Conservation (phyloP, 2,888 invertebrate species). For the Caenorhabditis macrosperma region DNA sequence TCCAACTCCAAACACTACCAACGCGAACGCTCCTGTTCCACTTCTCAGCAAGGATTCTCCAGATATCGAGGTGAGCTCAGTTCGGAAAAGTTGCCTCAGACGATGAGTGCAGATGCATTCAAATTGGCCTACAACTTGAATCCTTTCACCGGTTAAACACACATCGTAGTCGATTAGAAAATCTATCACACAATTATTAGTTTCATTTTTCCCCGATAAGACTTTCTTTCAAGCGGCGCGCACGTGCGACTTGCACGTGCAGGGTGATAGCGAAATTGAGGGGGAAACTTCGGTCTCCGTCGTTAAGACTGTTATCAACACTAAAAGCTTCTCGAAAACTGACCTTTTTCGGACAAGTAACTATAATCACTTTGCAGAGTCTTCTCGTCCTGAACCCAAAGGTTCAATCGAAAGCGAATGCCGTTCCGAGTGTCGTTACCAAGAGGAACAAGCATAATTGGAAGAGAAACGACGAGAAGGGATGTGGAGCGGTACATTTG, state of each 20-base stretch:
- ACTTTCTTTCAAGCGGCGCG: constrained; percentile 21
- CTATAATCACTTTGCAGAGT: constrained; percentile 85
- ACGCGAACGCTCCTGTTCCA: neutral
- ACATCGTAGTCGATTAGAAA: no score
- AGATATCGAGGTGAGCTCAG: constrained; percentile 67
- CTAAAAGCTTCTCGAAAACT: neutral
- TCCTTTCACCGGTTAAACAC: no score
- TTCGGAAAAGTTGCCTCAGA: no score
- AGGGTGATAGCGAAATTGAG: constrained; percentile 2
- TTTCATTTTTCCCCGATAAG: constrained; percentile 26
- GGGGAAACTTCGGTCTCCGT: constrained; percentile 34
- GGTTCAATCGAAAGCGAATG: constrained; percentile 86
- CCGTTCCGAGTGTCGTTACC: constrained; percentile 90
- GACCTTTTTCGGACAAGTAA: neutral
- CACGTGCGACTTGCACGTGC: constrained; percentile 48
- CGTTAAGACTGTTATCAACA: neutral
- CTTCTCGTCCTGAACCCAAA: constrained; percentile 90
- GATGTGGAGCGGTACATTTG: constrained; percentile 85
- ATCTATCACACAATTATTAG: neutral
- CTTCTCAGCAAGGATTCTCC: constrained; percentile 66
- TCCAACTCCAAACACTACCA: constrained; percentile 33
- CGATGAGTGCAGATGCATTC: no score
- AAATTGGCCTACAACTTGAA: no score
- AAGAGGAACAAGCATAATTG: constrained; percentile 92
- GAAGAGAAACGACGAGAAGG: constrained; percentile 92